phyloP scores from a whole-genome alignment of 2,888 invertebrate species.

The Lasius platythorax region DNA sequence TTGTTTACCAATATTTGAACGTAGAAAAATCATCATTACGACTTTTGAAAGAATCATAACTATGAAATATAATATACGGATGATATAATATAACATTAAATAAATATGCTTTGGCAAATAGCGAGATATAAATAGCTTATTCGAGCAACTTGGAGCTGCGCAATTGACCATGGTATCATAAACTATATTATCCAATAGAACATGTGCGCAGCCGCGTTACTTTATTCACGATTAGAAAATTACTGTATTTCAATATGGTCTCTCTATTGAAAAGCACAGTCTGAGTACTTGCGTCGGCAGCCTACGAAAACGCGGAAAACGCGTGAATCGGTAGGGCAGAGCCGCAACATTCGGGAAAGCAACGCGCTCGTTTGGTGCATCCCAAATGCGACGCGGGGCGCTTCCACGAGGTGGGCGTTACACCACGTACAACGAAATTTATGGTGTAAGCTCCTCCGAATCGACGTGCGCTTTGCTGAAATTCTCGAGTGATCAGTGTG shows the following conservation, averaged over 20 bases:
- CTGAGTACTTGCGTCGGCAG: background rate
- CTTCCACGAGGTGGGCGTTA: conserved; percentile 66
- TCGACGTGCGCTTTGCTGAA: conserved; percentile 77
- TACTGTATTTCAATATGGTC: conserved; percentile 5
- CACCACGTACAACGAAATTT: conserved; percentile 74
- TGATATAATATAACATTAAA: background rate
- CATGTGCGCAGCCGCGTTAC: background rate
- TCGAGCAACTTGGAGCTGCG: background rate
- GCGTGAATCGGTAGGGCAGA: conserved; percentile 35
- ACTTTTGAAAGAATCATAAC: background rate
- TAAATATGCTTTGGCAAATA: background rate
- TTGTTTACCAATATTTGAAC: background rate
- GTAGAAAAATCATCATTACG: background rate
- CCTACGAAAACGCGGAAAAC: conserved; percentile 47
- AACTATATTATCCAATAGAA: background rate
- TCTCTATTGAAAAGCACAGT: conserved; percentile 1
- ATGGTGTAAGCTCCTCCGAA: conserved; percentile 77
- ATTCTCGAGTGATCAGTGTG: conserved; percentile 77
- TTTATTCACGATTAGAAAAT: conserved; percentile 23
- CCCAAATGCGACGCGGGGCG: conserved; percentile 67
- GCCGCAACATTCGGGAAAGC: conserved; percentile 45
- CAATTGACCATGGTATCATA: background rate
- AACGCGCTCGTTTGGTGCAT: conserved; percentile 66
- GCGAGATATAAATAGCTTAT: background rate
- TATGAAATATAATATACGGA: background rate